Percentiles rank a stretch among this genome's conserved stretches.
Conservation (phyloP, 2,113 vertebrate genomes). For the Potamarius usumacintae region DNA sequence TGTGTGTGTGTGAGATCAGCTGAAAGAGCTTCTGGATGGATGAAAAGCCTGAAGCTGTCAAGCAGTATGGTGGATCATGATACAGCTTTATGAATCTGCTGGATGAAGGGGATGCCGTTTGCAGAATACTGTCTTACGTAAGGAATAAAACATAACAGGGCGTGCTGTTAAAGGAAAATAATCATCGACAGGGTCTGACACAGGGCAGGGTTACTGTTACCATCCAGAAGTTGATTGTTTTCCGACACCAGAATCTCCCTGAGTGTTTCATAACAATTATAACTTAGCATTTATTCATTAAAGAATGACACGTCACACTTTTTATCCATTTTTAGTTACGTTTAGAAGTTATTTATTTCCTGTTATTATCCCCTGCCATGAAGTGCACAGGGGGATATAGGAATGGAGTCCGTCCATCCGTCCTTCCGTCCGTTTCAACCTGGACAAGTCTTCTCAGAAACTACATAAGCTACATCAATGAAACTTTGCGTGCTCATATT, state of each 20-base stretch:
- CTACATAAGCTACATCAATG: too few relatives aligned
- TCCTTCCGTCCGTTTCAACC: too few relatives aligned
- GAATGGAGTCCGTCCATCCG: too few relatives aligned
- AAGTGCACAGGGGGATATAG: too few relatives aligned
- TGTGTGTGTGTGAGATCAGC: neutral
- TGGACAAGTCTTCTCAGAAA: too few relatives aligned
- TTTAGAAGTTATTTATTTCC: neutral
- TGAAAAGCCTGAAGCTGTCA: conserved; percentile 23
- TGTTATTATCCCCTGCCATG: too few relatives aligned
- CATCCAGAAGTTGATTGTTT: neutral
- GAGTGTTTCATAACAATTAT: neutral
- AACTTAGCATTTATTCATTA: neutral
- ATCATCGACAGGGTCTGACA: neutral
- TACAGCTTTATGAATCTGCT: conserved; percentile 3
- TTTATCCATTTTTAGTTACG: neutral
- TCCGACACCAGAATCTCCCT: neutral
- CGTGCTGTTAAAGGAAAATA: neutral
- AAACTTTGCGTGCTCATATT: too few relatives aligned
- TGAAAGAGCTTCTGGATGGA: conserved; percentile 6
- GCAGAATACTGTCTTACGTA: neutral
- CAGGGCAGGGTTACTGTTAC: neutral
- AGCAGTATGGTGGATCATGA: conserved; percentile 15
- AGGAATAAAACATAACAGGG: neutral
- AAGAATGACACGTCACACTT: neutral
- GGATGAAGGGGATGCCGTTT: neutral